These are phyloP conservation scores for Craterocephalus amniculus DNA, from an alignment of 2,797 vertebrate species.

Conservation along the genomic window DNA sequence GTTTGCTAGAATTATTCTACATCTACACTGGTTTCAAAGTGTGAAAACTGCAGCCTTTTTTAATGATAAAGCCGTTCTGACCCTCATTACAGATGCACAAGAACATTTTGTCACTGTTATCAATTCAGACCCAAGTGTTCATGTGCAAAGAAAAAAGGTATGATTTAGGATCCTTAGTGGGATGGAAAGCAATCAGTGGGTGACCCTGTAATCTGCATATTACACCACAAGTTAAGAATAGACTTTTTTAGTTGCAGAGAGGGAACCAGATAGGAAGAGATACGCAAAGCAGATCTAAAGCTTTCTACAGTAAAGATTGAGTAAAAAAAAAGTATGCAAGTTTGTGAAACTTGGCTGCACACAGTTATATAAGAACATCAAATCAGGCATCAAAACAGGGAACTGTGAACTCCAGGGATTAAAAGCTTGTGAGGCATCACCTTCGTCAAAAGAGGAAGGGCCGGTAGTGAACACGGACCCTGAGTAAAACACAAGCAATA, in stretches of 20 bases:
- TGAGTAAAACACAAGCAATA: slow-evolving; percentile 5
- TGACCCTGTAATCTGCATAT: background rate
- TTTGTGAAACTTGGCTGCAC: slow-evolving; percentile 16
- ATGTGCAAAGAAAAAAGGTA: too few relatives aligned
- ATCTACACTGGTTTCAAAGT: too few relatives aligned
- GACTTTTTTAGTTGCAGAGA: slow-evolving; percentile 36
- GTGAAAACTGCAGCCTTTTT: too few relatives aligned
- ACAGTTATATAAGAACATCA: slow-evolving; percentile 1
- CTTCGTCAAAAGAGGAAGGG: background rate
- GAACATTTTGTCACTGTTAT: too few relatives aligned
- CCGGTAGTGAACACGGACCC: background rate
- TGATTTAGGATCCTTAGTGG: background rate
- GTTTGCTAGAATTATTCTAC: too few relatives aligned
- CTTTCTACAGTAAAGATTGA: slow-evolving; percentile 2
- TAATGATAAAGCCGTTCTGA: too few relatives aligned
- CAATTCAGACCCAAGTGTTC: too few relatives aligned
- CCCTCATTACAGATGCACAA: too few relatives aligned
- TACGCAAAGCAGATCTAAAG: slow-evolving; percentile 19
- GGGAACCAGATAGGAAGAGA: slow-evolving; percentile 35
- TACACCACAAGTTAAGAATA: slow-evolving; percentile 16
- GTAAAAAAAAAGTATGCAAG: background rate
- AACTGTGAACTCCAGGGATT: slow-evolving; percentile 38
- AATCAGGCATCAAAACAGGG: slow-evolving; percentile 39
- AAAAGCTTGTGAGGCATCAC: slow-evolving; percentile 23
- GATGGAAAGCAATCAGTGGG: background rate